phyloP scores from a whole-genome alignment of 2,797 vertebrate species.

The Onychomys arenicola region DNA sequence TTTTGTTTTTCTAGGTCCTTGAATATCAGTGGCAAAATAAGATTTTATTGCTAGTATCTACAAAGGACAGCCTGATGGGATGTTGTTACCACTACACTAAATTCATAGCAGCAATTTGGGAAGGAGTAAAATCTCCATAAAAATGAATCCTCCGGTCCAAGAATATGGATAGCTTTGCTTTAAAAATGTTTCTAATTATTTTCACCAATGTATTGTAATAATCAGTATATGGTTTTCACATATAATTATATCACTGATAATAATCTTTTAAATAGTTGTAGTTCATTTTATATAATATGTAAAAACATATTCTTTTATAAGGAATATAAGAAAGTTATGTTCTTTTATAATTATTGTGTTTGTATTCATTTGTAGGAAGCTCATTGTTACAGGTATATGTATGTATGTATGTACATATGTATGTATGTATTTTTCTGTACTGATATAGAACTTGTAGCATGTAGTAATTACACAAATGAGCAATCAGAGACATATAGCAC shows the following conservation, averaged over 20 bases:
- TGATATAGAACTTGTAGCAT: neutral
- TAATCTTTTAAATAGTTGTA: neutral
- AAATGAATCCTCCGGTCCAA: neutral
- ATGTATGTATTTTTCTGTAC: neutral
- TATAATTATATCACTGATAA: neutral
- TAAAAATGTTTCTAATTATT: neutral
- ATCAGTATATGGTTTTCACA: neutral
- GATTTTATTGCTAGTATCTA: neutral
- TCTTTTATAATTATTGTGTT: neutral
- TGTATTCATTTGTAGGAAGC: neutral
- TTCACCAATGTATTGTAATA: neutral
- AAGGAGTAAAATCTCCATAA: neutral
- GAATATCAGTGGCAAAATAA: neutral
- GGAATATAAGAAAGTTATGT: neutral
- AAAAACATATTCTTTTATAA: no score
- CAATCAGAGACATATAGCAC: no score
- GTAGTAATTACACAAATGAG: neutral
- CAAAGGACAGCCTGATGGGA: neutral
- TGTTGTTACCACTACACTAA: neutral
- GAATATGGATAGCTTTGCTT: neutral
- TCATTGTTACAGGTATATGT: neutral
- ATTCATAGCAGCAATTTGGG: neutral
- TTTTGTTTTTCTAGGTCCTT: neutral
- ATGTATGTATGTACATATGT: neutral
- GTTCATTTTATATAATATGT: neutral